phyloP scores from a whole-genome alignment of 2,888 invertebrate genomes.

The Drosophila birchii region DNA sequence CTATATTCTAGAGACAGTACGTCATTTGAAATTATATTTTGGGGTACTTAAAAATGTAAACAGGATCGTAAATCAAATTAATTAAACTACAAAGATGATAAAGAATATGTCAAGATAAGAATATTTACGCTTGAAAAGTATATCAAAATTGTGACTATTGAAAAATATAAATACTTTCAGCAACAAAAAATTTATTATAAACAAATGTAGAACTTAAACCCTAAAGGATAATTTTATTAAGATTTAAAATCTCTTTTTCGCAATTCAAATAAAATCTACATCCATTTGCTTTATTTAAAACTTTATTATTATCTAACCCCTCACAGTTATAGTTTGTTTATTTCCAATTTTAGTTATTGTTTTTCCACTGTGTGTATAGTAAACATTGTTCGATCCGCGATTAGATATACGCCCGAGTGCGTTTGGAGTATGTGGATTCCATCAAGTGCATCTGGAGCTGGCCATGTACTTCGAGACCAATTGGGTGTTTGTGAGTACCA shows the following conservation, averaged over 20 bases:
- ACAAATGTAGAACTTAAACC: too few relatives aligned
- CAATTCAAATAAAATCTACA: too few relatives aligned
- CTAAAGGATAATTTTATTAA: too few relatives aligned
- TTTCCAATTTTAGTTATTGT: not conserved
- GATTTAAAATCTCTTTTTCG: not conserved
- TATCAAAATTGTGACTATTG: not conserved
- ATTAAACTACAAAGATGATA: not conserved
- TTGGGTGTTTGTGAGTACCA: slow-evolving; percentile 83
- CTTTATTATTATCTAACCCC: not conserved
- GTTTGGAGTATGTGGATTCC: slow-evolving; percentile 22
- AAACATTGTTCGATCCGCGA: slow-evolving; percentile 21
- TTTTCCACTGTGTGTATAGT: not conserved
- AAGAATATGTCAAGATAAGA: not conserved
- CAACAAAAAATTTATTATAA: too few relatives aligned
- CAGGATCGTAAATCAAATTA: not conserved
- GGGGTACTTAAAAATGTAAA: not conserved
- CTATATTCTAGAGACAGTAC: not conserved
- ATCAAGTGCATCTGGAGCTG: slow-evolving; percentile 29
- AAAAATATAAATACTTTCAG: too few relatives aligned
- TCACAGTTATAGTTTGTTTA: not conserved
- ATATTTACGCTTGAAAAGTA: not conserved
- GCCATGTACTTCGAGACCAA: slow-evolving; percentile 81
- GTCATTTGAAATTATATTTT: too few relatives aligned
- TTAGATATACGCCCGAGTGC: slow-evolving; percentile 24
- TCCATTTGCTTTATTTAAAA: not conserved